These are phyloP conservation scores for Homarus gammarus DNA, from an alignment of 2,888 invertebrate genomes.

Conservation along the genomic window DNA sequence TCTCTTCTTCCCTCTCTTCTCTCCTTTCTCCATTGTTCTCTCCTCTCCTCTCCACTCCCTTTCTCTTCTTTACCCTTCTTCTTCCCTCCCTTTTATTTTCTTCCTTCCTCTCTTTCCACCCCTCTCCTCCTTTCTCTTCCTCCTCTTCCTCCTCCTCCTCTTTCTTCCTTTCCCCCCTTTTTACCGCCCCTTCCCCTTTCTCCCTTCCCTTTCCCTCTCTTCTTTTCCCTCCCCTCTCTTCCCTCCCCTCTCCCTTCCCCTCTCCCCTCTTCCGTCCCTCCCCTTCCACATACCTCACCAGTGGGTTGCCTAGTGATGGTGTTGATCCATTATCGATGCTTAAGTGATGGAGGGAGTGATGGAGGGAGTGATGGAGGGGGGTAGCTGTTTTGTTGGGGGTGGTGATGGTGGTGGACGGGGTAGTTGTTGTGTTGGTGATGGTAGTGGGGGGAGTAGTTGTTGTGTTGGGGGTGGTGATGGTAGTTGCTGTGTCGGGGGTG, in stretches of 20 bases:
- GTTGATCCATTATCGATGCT: too few species aligned
- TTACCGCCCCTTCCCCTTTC: neutral
- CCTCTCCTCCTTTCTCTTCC: neutral
- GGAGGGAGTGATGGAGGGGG: too few species aligned
- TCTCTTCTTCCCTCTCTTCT: constrained; percentile 32
- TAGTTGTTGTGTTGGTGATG: too few species aligned
- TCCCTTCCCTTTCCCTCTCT: neutral
- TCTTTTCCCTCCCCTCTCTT: neutral
- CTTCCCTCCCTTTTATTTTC: constrained; percentile 3
- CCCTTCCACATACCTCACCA: neutral
- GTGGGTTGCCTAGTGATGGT: too few species aligned
- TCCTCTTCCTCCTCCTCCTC: neutral
- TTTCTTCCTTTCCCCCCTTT: neutral
- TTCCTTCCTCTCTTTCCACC: neutral
- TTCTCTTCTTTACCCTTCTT: neutral
- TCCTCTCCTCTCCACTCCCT: constrained; percentile 1
- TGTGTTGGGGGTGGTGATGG: too few species aligned
- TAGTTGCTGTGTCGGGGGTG: too few species aligned
- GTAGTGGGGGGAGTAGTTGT: too few species aligned
- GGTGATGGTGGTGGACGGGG: too few species aligned
- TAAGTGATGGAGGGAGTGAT: too few species aligned
- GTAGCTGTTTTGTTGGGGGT: too few species aligned
- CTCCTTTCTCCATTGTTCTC: constrained; percentile 27
- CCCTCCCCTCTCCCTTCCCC: neutral
- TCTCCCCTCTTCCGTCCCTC: neutral